Conservation (phyloP, 1,140 invertebrate genomes). For the Zaprionus africanus region DNA sequence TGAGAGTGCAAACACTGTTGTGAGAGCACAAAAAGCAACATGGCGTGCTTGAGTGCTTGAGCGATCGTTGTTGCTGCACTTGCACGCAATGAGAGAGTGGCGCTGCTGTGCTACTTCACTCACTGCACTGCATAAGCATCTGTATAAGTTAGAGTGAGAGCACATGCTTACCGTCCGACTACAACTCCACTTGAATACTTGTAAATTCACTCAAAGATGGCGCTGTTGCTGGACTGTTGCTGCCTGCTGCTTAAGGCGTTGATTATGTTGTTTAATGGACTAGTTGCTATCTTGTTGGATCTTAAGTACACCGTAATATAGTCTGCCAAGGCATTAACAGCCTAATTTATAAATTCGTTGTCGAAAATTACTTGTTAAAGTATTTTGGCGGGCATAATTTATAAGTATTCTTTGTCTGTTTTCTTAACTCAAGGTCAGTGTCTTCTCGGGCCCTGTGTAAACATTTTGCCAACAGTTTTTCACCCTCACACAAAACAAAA, state of each 20-base stretch:
- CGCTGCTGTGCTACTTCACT: background rate
- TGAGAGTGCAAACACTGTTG: background rate
- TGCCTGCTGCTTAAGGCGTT: background rate
- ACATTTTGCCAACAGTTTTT: constrained; percentile 11
- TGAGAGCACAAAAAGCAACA: background rate
- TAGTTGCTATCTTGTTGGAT: constrained; percentile 7
- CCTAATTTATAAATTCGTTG: constrained; percentile 6
- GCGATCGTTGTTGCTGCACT: background rate
- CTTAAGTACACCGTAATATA: background rate
- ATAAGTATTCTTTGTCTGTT: constrained; percentile 8
- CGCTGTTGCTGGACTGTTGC: background rate
- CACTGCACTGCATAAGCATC: background rate
- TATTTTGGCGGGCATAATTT: constrained; percentile 7
- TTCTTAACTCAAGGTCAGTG: constrained; percentile 33
- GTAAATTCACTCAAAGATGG: background rate
- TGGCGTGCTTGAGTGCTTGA: background rate
- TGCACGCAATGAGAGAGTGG: background rate
- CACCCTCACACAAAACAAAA: constrained; percentile 33
- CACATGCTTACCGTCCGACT: background rate
- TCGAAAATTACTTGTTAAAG: constrained; percentile 9
- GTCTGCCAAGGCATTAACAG: constrained; percentile 1
- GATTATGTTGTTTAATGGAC: background rate
- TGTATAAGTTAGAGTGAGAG: background rate
- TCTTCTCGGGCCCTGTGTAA: background rate
- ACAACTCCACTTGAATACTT: background rate